Conservation (phyloP, 2,797 vertebrate genomes). For the Nyctalus aviator region DNA sequence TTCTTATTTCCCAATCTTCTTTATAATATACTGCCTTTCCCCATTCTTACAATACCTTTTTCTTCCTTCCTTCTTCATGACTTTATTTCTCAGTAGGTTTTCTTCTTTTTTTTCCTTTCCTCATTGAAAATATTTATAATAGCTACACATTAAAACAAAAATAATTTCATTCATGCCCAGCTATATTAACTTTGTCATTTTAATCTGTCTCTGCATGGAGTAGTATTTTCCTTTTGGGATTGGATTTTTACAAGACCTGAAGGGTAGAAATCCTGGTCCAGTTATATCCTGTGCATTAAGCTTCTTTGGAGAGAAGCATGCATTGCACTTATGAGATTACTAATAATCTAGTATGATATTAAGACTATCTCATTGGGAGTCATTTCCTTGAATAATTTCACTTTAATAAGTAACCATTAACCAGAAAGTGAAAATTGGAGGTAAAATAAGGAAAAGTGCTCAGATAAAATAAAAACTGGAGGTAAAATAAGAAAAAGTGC, state of each 20-base stretch:
- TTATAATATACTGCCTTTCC: background rate
- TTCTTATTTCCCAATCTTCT: background rate
- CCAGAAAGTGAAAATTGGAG: background rate
- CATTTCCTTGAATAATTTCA: background rate
- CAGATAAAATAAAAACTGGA: background rate
- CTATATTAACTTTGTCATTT: background rate
- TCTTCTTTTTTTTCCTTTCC: accelerated
- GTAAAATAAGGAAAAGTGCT: slow-evolving; percentile 38
- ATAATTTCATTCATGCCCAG: background rate
- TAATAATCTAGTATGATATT: background rate
- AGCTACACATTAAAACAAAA: slow-evolving; percentile 37
- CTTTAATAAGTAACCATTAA: slow-evolving; percentile 19
- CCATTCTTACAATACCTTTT: background rate
- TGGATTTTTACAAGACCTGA: background rate
- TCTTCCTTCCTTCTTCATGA: background rate
- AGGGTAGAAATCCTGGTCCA: background rate
- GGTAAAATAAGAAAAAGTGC: slow-evolving; percentile 31
- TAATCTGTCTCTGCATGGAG: background rate
- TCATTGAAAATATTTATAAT: background rate
- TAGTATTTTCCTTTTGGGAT: slow-evolving; percentile 9
- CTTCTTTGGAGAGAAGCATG: background rate
- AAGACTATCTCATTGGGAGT: background rate
- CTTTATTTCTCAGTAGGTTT: background rate
- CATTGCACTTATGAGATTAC: background rate
- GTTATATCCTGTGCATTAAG: background rate